These are phyloP conservation scores for Archivesica marissinica DNA, from an alignment of 1,140 invertebrate genomes.

Conservation along the genomic window DNA sequence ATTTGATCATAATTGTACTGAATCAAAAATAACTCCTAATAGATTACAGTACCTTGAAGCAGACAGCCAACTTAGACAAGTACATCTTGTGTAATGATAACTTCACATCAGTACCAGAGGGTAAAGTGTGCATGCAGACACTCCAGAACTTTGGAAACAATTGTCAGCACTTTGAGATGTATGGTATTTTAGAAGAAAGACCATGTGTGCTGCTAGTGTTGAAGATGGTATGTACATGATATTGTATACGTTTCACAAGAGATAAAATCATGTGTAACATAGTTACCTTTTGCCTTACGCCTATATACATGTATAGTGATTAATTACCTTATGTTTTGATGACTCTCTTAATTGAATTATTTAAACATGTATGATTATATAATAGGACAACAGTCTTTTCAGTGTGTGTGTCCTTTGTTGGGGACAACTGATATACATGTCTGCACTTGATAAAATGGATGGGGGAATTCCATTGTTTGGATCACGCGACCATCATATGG, in stretches of 20 bases:
- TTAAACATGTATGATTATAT: no score
- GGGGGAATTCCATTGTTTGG: no score
- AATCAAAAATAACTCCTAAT: no score
- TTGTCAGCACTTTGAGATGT: constrained; percentile 51
- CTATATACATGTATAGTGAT: background rate
- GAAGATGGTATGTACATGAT: constrained; percentile 47
- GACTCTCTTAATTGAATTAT: no score
- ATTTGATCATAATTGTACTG: no score
- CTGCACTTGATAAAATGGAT: no score
- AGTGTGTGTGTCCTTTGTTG: no score
- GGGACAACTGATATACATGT: no score
- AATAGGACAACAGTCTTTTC: no score
- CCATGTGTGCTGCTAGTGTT: constrained; percentile 61
- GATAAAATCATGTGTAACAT: background rate
- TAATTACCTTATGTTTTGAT: background rate
- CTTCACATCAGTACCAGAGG: constrained; percentile 34
- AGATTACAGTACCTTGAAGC: constrained; percentile 58
- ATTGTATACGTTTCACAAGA: background rate
- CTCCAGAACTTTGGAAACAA: constrained; percentile 19
- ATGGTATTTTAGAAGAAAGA: constrained; percentile 48
- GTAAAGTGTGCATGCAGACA: constrained; percentile 58
- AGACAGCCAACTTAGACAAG: constrained; percentile 18
- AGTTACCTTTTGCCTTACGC: background rate
- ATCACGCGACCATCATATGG: no score
- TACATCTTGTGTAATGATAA: constrained; percentile 47